A percentile compares a stretch with the other conserved stretches of the same genome.
Evolutionary conservation across 2,888 invertebrate genomes (phyloP).

Genomic region (Leucoptera coffeella): DNA sequence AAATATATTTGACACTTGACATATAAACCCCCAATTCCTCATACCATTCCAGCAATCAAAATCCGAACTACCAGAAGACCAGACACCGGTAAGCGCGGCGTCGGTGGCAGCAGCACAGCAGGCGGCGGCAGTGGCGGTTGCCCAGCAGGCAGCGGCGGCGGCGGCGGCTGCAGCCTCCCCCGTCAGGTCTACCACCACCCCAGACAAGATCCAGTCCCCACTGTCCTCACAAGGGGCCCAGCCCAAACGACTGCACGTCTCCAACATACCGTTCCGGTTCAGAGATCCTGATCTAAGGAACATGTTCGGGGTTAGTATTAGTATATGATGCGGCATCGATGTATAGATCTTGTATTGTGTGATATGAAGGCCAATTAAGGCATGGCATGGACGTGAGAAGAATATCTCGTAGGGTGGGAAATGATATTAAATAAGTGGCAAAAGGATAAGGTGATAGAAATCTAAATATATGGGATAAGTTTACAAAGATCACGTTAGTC

Average conservation of each 20-base stretch:
- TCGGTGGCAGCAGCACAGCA: constrained; percentile 27
- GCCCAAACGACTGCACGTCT: constrained; percentile 96
- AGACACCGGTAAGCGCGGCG: constrained; percentile 44
- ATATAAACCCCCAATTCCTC: neutral
- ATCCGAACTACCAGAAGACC: constrained; percentile 50
- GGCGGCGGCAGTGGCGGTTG: constrained; percentile 26
- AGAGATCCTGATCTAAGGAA: constrained; percentile 97
- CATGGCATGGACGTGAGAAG: too few species aligned
- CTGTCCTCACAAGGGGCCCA: constrained; percentile 54
- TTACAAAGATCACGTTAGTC: too few species aligned
- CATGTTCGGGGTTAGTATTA: constrained; percentile 96
- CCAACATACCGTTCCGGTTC: constrained; percentile 99
- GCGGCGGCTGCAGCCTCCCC: constrained; percentile 33
- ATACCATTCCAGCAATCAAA: constrained; percentile 23
- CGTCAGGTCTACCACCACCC: constrained; percentile 23
- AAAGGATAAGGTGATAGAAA: too few species aligned
- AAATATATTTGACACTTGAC: too few species aligned
- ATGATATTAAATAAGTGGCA: too few species aligned
- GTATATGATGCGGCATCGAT: too few species aligned
- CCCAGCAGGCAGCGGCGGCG: constrained; percentile 43
- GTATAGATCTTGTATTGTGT: too few species aligned
- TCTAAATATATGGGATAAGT: too few species aligned
- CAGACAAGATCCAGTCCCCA: constrained; percentile 47
- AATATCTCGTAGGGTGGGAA: too few species aligned
- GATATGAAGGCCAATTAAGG: too few species aligned